Base-by-base conservation (phyloP, 1,140 invertebrate genomes). In the Whitmania pigra region DNA sequence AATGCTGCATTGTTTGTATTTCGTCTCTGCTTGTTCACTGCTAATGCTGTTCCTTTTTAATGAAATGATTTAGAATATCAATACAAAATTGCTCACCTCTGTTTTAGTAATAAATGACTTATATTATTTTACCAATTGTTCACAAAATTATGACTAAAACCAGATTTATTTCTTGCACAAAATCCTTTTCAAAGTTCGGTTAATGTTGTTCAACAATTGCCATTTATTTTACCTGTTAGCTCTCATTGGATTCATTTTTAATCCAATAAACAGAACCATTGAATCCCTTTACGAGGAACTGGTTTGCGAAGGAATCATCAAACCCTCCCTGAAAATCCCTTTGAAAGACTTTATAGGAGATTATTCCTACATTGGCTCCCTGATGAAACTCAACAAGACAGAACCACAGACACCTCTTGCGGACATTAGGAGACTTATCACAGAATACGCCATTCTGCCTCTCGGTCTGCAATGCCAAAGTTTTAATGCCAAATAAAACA, bases 201-300 rank as follows among this genome's bases (percentile, higher is more conserved):
- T 22, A 57, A 57, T 36, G 31, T 36, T 36, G 2, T 36, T 36
- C 2, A 36, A 36, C 2, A 36, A 36, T 36, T 36, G 31, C 31
- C 31, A 36, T 36, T 36, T 36, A 36, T 36, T 49, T 49, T 49
- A 49, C 13, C 43, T 49, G 13, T 49, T 49, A 7, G 43, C 43
- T 49, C 43, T 49, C 15, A 49, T 11, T 49, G 15, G 43, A 49
- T 49, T 17, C 43, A 49, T 13, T 49, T 49, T 49, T 49, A 49
- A 49, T 49, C 2, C 66, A 40, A 73, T 40, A 40, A 18, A 17
- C 78, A 85, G 91, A 77, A 91, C 90, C 0, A 88, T 88, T 2
- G 90, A 94, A 80, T 93, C 90, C 0, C 82, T 95, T 0, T 93
- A 92, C 80, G 92, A 96, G 81, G 94, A 97, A 82, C 80, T 97